A percentile compares a stretch with the other conserved stretches of the same genome.
These are phyloP conservation scores for Tenodera sinensis DNA, from an alignment of 2,888 invertebrate species.

Conservation along the genomic window DNA sequence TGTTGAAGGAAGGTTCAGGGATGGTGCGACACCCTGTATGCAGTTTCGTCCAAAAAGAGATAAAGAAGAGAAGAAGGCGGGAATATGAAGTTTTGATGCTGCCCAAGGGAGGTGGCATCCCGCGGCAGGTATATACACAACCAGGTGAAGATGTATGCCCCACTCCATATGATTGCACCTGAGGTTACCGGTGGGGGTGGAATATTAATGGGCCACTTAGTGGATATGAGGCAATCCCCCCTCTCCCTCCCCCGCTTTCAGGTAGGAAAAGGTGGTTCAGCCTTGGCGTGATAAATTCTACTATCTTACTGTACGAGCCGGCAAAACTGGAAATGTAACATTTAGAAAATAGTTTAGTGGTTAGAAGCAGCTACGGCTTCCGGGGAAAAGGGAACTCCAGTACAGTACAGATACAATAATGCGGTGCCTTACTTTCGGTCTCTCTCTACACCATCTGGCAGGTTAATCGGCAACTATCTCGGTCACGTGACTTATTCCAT, in stretches of 20 bases:
- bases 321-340: constrained; percentile 9
- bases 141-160: constrained; percentile 25
- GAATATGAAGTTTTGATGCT: constrained; percentile 5
- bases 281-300: constrained; percentile 1
- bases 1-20: background rate
- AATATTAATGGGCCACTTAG: constrained; percentile 27
- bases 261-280: background rate
- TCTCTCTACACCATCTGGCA: too few relatives aligned
- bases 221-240: constrained; percentile 21
- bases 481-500: too few relatives aligned
- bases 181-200: constrained; percentile 13
- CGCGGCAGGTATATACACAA: constrained; percentile 5
- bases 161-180: constrained; percentile 26
- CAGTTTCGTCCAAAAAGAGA: background rate
- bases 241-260: background rate
- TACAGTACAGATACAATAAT: background rate
- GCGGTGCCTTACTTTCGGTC: too few relatives aligned
- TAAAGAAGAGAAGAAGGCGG: background rate
- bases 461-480: too few relatives aligned
- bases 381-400: background rate
- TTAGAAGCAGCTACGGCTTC: background rate
- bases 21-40: background rate
- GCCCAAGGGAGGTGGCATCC: background rate
- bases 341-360: constrained; percentile 13
- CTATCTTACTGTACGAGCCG: background rate